These are phyloP conservation scores for Grus americana DNA, from an alignment of 2,113 vertebrate genomes.

Conservation along the genomic window DNA sequence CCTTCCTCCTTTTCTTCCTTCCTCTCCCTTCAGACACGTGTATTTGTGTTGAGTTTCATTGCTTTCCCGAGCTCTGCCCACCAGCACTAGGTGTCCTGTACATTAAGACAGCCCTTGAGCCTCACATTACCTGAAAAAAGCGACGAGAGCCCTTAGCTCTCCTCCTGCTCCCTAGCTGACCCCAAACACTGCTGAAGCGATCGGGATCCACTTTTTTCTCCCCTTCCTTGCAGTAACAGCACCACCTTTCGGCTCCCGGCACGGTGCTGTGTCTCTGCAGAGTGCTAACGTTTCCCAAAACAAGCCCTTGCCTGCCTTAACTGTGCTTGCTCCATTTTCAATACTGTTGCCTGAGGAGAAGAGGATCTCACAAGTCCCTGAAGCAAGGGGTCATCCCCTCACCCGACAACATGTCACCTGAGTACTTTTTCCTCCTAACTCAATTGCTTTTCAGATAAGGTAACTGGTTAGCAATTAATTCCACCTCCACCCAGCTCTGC, in stretches of 20 bases:
- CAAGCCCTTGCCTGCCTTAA: background rate
- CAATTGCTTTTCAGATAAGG: slow-evolving; percentile 27
- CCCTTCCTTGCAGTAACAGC: slow-evolving; percentile 45
- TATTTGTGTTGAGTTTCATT: background rate
- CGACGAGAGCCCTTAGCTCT: background rate
- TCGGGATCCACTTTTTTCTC: accelerated
- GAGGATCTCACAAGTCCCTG: background rate
- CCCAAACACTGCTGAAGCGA: background rate
- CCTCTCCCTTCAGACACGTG: background rate
- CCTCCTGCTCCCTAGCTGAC: background rate
- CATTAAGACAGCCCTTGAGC: background rate
- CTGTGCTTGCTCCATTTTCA: background rate
- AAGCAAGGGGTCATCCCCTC: background rate
- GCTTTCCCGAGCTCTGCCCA: background rate
- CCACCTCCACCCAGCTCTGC: background rate
- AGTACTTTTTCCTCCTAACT: background rate
- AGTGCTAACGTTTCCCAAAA: accelerated
- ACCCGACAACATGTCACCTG: background rate
- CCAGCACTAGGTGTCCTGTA: background rate
- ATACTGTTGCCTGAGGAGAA: background rate
- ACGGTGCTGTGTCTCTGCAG: background rate
- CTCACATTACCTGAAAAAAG: accelerated
- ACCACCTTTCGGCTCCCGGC: slow-evolving; percentile 58
- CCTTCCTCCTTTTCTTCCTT: background rate
- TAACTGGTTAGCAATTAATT: background rate